Evolutionary conservation across 2,113 vertebrate species (phyloP).

Genomic region (Lota lota): DNA sequence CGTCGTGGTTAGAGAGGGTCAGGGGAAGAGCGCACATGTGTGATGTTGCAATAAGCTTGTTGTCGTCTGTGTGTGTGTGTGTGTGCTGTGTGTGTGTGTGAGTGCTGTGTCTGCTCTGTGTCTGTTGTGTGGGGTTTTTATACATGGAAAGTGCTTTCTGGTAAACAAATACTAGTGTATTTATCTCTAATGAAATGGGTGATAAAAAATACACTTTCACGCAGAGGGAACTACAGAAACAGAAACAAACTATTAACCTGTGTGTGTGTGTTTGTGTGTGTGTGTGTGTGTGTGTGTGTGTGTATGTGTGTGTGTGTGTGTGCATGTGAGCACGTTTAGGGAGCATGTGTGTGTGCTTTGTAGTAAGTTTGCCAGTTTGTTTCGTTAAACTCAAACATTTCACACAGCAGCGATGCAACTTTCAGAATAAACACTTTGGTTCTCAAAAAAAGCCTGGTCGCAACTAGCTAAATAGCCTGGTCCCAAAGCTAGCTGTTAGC

Average conservation of each 20-base stretch:
- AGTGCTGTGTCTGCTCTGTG: constrained; percentile 27
- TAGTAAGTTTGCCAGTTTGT: background rate
- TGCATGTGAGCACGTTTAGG: too few relatives aligned
- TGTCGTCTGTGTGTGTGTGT: background rate
- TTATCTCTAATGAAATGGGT: too few relatives aligned
- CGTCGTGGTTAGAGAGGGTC: constrained; percentile 41
- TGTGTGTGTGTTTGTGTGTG: background rate
- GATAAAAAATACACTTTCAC: constrained; percentile 34
- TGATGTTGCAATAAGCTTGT: constrained; percentile 59
- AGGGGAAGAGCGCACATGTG: constrained; percentile 48
- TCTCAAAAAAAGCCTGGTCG: too few relatives aligned
- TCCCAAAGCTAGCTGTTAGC: too few relatives aligned
- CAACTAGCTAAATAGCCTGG: too few relatives aligned
- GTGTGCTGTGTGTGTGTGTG: background rate
- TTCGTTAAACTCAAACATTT: background rate
- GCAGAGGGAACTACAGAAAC: constrained; percentile 31
- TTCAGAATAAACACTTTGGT: too few relatives aligned
- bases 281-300: background rate
- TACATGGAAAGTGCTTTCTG: background rate
- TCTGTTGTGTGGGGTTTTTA: background rate
- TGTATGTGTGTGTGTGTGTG: background rate
- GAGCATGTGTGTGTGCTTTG: background rate
- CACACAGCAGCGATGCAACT: too few relatives aligned
- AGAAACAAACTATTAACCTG: background rate
- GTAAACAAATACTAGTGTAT: too few relatives aligned